Conservation (phyloP, 2,797 vertebrate genomes). For the Crenichthys baileyi region DNA sequence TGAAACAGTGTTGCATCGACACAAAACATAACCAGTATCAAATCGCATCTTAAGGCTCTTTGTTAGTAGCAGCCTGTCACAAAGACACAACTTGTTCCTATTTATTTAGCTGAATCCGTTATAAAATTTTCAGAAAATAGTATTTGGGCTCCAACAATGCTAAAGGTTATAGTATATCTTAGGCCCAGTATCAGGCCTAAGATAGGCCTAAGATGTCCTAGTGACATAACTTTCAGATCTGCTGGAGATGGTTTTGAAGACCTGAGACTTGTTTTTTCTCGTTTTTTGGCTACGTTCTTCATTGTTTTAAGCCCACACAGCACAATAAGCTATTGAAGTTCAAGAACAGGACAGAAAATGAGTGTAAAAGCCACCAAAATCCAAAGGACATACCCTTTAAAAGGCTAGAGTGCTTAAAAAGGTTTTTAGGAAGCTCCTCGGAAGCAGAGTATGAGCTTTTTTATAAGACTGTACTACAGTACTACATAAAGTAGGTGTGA, state of each 20-base stretch:
- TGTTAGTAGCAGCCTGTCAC: background rate
- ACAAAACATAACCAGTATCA: background rate
- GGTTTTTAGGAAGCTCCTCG: background rate
- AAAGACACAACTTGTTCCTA: background rate
- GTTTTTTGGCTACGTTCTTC: background rate
- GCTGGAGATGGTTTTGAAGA: background rate
- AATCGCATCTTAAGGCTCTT: background rate
- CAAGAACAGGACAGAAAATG: background rate
- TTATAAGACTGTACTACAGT: background rate
- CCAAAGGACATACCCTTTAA: background rate
- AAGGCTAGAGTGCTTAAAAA: background rate
- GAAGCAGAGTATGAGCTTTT: background rate
- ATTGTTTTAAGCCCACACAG: background rate
- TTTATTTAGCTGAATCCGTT: background rate
- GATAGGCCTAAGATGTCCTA: background rate
- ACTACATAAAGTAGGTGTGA: background rate
- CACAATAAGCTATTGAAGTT: background rate
- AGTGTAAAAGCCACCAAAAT: background rate
- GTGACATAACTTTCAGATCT: background rate
- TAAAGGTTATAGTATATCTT: too few species aligned
- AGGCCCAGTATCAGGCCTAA: background rate
- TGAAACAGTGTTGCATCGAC: background rate
- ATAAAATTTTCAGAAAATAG: background rate
- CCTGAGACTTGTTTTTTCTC: background rate
- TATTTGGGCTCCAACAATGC: background rate